These are phyloP conservation scores for Diceros bicornis DNA, from an alignment of 2,797 vertebrate species.

Conservation along the genomic window DNA sequence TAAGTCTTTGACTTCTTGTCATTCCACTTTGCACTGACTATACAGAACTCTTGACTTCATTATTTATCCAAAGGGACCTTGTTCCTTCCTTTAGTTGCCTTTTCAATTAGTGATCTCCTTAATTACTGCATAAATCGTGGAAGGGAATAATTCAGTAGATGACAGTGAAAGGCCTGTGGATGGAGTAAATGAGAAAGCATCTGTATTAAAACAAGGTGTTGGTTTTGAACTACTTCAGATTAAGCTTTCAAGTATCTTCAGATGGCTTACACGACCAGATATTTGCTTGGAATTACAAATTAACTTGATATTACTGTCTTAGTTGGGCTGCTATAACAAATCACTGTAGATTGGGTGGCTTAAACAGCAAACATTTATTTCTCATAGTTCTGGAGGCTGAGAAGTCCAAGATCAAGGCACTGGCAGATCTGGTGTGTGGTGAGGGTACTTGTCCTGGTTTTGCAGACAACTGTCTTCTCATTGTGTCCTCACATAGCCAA, in stretches of 20 bases:
- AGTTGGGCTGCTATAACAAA: background rate
- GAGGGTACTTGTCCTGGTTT: background rate
- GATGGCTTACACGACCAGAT: background rate
- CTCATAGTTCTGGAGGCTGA: background rate
- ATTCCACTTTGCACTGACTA: background rate
- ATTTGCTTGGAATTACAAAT: background rate
- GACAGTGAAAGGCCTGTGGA: background rate
- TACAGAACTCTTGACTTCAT: slow-evolving; percentile 1
- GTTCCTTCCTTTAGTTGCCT: background rate
- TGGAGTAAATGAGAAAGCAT: background rate
- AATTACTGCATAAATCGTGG: background rate
- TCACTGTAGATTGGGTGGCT: background rate
- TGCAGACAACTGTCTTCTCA: background rate
- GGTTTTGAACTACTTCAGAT: background rate
- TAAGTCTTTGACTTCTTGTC: slow-evolving; percentile 29
- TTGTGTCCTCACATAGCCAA: background rate
- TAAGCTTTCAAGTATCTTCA: background rate
- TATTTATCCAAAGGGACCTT: background rate
- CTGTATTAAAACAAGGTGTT: background rate
- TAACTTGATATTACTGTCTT: background rate
- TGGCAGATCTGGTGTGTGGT: background rate
- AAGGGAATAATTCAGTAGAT: background rate
- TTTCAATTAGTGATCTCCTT: background rate
- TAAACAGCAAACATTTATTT: background rate
- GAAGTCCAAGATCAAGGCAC: background rate